A percentile compares a stretch with the other conserved stretches of the same genome.
Conservation (phyloP, 2,797 vertebrate species). For the Labroides dimidiatus region DNA sequence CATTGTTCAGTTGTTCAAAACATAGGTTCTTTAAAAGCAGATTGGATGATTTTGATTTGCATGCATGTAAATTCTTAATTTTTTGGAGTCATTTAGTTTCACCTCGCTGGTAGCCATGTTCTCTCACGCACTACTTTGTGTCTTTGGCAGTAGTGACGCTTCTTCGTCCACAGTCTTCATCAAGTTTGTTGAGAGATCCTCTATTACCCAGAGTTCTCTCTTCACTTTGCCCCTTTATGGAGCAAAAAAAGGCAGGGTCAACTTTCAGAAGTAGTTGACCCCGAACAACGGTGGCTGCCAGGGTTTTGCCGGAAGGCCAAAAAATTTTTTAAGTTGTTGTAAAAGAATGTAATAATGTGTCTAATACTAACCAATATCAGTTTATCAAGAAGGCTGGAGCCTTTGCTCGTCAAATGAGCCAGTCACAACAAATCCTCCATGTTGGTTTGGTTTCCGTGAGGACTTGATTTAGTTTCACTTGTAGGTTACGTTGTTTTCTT, state of each 20-base stretch:
- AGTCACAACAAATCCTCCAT: conserved; percentile 56
- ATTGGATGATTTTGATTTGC: conserved; percentile 80
- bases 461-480: conserved; percentile 75
- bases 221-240: conserved; percentile 36
- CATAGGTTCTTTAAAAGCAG: conserved; percentile 79
- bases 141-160: conserved; percentile 73
- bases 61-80: conserved; percentile 82
- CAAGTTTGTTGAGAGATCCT: conserved; percentile 63
- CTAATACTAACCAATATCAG: conserved; percentile 66
- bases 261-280: conserved; percentile 46
- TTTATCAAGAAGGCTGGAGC: conserved; percentile 54
- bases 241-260: conserved; percentile 35
- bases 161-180: conserved; percentile 72
- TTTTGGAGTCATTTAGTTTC: conserved; percentile 74
- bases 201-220: conserved; percentile 62
- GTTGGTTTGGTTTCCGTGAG: conserved; percentile 71
- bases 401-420: conserved; percentile 50
- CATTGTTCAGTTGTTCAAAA: conserved; percentile 75
- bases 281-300: conserved; percentile 71
- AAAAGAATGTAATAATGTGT: conserved; percentile 72
- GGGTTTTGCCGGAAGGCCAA: conserved; percentile 64
- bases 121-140: conserved; percentile 65
- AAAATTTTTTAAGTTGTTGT: conserved; percentile 52
- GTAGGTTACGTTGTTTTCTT: conserved; percentile 40
- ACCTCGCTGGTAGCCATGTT: conserved; percentile 62